A percentile compares a stretch with the other conserved stretches of the same genome.
These are phyloP conservation scores for Eupithecia exiguata DNA, from an alignment of 2,888 invertebrate species.

Conservation along the genomic window DNA sequence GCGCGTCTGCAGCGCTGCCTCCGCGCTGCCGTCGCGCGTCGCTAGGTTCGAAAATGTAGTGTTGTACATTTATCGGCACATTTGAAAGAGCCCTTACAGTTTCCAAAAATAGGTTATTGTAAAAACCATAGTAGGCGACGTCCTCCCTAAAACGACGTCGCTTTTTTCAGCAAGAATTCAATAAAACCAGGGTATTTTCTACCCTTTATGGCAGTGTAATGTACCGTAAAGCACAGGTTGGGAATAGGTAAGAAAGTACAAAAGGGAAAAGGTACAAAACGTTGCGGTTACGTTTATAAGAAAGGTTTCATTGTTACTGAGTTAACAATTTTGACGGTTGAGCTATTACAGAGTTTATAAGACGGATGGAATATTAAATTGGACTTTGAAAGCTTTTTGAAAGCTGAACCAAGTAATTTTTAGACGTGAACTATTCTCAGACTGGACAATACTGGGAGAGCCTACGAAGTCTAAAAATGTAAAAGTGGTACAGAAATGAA, in stretches of 20 bases:
- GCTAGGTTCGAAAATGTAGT: no score
- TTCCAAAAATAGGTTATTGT: neutral
- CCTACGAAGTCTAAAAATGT: neutral
- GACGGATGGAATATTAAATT: slow-evolving; percentile 14
- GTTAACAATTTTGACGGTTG: slow-evolving; percentile 30
- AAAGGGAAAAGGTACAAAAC: slow-evolving; percentile 40
- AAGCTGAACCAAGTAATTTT: neutral
- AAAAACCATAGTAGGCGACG: neutral
- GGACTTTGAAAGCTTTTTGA: slow-evolving; percentile 5
- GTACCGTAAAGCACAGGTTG: slow-evolving; percentile 46
- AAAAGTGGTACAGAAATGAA: neutral
- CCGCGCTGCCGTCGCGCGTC: no score
- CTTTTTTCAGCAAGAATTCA: slow-evolving; percentile 37
- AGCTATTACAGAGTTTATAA: slow-evolving; percentile 23
- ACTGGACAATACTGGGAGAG: neutral
- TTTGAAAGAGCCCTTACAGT: neutral
- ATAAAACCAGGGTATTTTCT: slow-evolving; percentile 40
- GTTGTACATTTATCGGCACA: no score
- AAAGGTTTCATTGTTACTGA: slow-evolving; percentile 34
- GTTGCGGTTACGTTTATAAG: slow-evolving; percentile 34
- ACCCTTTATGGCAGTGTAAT: slow-evolving; percentile 46
- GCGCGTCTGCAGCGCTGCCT: no score
- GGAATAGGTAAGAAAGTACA: slow-evolving; percentile 40
- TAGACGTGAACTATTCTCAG: neutral
- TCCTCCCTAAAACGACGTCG: slow-evolving; percentile 6